Evolutionary conservation across 2,113 vertebrate genomes (phyloP).

Genomic region (Thalassoma bifasciatum): DNA sequence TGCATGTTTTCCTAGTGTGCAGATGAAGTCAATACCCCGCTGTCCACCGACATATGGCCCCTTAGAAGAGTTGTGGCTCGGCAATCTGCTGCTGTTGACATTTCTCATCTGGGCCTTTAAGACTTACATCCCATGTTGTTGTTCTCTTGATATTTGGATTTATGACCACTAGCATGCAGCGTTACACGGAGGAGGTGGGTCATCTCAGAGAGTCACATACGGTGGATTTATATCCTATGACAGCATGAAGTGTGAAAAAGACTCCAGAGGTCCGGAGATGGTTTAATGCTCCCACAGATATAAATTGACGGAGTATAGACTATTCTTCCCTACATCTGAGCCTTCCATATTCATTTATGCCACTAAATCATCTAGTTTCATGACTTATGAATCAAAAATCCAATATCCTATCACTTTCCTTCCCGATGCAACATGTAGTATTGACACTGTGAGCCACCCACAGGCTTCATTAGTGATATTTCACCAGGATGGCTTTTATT

Average conservation of each 20-base stretch:
- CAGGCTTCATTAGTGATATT: conserved; percentile 21
- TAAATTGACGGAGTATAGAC: too few relatives aligned
- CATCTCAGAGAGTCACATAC: neutral
- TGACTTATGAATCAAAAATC: conserved; percentile 4
- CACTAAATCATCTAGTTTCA: neutral
- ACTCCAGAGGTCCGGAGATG: neutral
- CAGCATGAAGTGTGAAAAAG: conserved; percentile 1
- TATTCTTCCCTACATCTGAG: too few relatives aligned
- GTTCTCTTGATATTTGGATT: conserved; percentile 32
- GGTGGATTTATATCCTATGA: neutral
- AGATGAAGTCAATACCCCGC: conserved; percentile 38
- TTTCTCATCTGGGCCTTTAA: conserved; percentile 27
- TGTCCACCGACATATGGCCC: conserved; percentile 22
- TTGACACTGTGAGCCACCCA: neutral
- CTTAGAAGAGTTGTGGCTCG: conserved; percentile 32
- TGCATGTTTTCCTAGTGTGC: conserved; percentile 32
- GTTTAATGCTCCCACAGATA: neutral
- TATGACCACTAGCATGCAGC: neutral
- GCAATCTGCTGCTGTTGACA: conserved; percentile 33
- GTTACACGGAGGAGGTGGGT: neutral
- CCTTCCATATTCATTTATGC: conserved; percentile 3
- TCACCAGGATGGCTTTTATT: neutral
- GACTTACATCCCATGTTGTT: conserved; percentile 24
- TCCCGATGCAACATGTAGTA: neutral
- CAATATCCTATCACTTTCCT: conserved; percentile 10